A percentile compares a stretch with the other conserved stretches of the same genome.
Evolutionary conservation across 2,113 vertebrate species (phyloP).

Genomic region (Tringa solitaria): DNA sequence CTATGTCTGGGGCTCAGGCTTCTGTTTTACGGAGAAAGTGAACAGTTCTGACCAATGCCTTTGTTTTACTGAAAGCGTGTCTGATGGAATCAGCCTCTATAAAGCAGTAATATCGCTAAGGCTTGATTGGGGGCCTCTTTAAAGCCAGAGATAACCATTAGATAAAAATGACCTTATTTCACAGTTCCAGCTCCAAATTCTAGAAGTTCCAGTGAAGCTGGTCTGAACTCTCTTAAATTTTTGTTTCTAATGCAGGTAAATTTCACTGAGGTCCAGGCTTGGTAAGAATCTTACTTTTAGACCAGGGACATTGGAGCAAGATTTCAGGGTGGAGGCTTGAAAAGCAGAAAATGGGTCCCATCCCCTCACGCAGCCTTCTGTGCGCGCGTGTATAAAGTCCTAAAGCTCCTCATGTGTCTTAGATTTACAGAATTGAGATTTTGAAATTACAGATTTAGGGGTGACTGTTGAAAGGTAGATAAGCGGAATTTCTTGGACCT

Average conservation of each 20-base stretch:
- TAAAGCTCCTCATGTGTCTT: not conserved
- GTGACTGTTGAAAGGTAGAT: not conserved
- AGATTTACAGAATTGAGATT: not conserved
- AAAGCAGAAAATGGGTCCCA: not conserved
- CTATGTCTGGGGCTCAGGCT: not conserved
- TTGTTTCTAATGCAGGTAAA: not conserved
- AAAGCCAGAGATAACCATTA: not conserved
- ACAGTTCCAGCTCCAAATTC: not conserved
- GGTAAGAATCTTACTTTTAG: not conserved
- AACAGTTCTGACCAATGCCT: not conserved
- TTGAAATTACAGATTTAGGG: not conserved
- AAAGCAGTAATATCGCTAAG: not conserved
- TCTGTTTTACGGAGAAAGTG: not conserved
- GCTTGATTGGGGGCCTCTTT: not conserved
- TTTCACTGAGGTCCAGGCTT: not conserved
- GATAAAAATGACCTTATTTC: not conserved
- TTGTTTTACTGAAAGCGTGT: not conserved
- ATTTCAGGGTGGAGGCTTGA: not conserved
- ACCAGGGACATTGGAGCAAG: accelerated
- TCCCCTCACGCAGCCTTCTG: not conserved
- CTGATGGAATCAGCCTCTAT: not conserved
- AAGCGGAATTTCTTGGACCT: not conserved
- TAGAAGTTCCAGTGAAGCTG: not conserved
- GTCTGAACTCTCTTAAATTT: not conserved
- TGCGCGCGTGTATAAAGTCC: not conserved